phyloP scores from a whole-genome alignment of 2,113 vertebrate genomes.

The Syngnathus scovelli region DNA sequence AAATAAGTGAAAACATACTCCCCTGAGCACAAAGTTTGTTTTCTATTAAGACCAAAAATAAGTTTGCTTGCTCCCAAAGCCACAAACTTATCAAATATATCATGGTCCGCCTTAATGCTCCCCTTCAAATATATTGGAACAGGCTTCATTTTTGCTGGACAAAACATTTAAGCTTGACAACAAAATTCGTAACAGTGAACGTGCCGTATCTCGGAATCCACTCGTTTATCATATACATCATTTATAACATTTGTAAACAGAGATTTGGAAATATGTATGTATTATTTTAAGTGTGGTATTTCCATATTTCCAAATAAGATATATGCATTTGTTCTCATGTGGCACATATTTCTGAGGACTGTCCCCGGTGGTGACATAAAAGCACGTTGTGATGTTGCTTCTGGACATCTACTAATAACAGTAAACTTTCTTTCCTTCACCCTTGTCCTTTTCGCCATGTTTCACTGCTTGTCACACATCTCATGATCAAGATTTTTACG shows the following conservation, averaged over 20 bases:
- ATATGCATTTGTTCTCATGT: too few species aligned
- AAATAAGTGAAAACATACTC: conserved; percentile 16
- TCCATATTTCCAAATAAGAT: too few species aligned
- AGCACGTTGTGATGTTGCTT: conserved; percentile 9
- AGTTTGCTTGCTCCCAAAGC: not conserved
- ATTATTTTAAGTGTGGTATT: too few species aligned
- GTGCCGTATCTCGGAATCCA: too few species aligned
- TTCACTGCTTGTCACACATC: conserved; percentile 30
- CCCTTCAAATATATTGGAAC: too few species aligned
- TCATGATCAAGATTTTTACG: not conserved
- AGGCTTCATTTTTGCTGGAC: too few species aligned
- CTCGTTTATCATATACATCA: too few species aligned
- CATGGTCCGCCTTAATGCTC: not conserved
- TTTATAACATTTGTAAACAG: too few species aligned
- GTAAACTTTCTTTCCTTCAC: conserved; percentile 34
- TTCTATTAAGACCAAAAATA: not conserved
- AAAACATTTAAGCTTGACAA: too few species aligned
- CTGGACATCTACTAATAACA: conserved; percentile 18
- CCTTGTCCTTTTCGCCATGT: conserved; percentile 21
- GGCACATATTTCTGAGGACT: not conserved
- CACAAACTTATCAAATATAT: not conserved
- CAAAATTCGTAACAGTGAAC: not conserved
- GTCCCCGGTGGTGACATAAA: conserved; percentile 10
- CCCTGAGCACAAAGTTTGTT: not conserved
- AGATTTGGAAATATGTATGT: too few species aligned